Conservation (phyloP, 1,140 invertebrate species). For the Eciton burchellii region DNA sequence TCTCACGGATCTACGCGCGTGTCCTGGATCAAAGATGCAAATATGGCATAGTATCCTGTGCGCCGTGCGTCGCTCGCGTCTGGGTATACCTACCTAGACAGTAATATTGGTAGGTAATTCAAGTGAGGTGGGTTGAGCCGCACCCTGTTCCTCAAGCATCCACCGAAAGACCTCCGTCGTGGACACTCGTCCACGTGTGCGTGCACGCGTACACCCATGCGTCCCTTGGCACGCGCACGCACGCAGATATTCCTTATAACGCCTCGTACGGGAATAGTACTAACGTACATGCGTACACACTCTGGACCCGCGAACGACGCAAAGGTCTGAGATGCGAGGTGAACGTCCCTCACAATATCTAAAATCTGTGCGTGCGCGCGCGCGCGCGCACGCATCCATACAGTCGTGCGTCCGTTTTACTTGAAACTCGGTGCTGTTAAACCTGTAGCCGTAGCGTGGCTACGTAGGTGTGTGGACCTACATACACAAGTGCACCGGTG, state of each 20-base stretch:
- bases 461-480: slow-evolving; percentile 35
- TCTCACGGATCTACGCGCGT: slow-evolving; percentile 74
- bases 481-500: slow-evolving; percentile 26
- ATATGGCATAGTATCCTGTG: slow-evolving; percentile 80
- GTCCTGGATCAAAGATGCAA: slow-evolving; percentile 81
- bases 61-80: slow-evolving; percentile 67
- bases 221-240: background rate
- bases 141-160: slow-evolving; percentile 83
- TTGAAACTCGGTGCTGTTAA: slow-evolving; percentile 61
- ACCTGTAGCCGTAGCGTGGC: slow-evolving; percentile 29
- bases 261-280: slow-evolving; percentile 65
- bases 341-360: slow-evolving; percentile 83
- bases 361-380: slow-evolving; percentile 77
- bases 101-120: slow-evolving; percentile 83
- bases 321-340: slow-evolving; percentile 79
- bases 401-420: slow-evolving; percentile 64
- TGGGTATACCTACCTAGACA: slow-evolving; percentile 79
- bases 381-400: slow-evolving; percentile 48
- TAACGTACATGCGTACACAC: slow-evolving; percentile 61
- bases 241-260: slow-evolving; percentile 66
- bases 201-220: background rate
- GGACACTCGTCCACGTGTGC: slow-evolving; percentile 25
- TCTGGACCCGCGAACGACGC: slow-evolving; percentile 65
- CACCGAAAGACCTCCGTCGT: slow-evolving; percentile 68
- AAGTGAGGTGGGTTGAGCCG: slow-evolving; percentile 82